Evolutionary conservation across 2,888 invertebrate genomes (phyloP).

Genomic region (Sepiola atlantica): DNA sequence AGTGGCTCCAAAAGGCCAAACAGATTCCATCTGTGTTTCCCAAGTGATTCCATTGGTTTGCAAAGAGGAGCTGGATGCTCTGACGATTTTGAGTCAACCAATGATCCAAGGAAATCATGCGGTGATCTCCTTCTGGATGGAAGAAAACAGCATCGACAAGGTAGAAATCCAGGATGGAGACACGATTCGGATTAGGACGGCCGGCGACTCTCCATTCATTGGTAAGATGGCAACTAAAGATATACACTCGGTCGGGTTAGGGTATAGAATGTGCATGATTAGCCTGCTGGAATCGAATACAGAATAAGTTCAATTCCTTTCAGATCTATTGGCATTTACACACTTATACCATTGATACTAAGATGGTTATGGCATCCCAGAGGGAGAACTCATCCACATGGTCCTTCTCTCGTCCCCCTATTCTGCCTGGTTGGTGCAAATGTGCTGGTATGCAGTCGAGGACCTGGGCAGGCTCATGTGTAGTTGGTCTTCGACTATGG

Average conservation of each 20-base stretch:
- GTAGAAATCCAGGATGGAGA: conserved; percentile 62
- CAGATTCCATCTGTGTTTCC: conserved; percentile 60
- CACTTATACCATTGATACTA: background rate
- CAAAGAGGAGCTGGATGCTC: conserved; percentile 54
- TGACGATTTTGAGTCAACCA: conserved; percentile 35
- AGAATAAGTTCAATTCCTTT: background rate
- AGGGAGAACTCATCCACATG: too few species aligned
- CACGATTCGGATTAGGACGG: conserved; percentile 62
- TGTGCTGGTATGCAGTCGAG: too few species aligned
- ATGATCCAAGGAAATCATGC: background rate
- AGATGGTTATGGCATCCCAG: too few species aligned
- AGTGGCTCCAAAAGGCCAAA: conserved; percentile 65
- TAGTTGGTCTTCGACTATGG: too few species aligned
- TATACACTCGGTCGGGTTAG: background rate
- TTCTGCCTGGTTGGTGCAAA: too few species aligned
- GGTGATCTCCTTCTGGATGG: conserved; percentile 60
- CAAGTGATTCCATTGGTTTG: conserved; percentile 58
- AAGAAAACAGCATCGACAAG: conserved; percentile 55
- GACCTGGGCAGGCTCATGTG: too few species aligned
- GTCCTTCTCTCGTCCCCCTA: too few species aligned
- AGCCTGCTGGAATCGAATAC: background rate
- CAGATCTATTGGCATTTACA: background rate
- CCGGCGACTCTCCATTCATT: conserved; percentile 65
- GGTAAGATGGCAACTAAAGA: conserved; percentile 53
- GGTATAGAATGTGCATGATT: background rate